Percentiles rank a stretch among this genome's conserved stretches.
phyloP scores from a whole-genome alignment of 2,797 vertebrate species.

The Euthynnus affinis region DNA sequence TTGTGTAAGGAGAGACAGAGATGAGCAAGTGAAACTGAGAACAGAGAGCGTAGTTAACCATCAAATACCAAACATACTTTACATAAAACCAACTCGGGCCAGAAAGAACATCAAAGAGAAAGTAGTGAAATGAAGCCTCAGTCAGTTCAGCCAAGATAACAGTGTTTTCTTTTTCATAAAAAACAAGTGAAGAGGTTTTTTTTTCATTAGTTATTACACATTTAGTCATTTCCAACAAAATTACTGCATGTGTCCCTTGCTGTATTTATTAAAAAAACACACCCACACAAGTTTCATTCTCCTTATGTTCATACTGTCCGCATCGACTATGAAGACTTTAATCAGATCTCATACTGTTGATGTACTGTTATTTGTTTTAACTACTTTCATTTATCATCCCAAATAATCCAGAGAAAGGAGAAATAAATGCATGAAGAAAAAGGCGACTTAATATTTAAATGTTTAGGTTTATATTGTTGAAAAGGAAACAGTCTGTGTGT shows the following conservation, averaged over 20 bases:
- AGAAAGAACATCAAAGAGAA: slow-evolving; percentile 34
- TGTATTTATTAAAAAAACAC: neutral
- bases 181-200: neutral
- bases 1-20: slow-evolving; percentile 9
- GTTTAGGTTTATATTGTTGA: neutral
- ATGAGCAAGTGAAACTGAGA: slow-evolving; percentile 58
- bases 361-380: neutral
- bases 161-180: neutral
- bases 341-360: neutral
- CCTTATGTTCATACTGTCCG: neutral
- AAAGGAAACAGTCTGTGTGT: neutral
- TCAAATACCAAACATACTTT: slow-evolving; percentile 21
- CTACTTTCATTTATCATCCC: neutral
- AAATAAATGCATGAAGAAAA: no score
- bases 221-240: neutral
- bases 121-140: slow-evolving; percentile 9
- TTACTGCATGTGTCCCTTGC: neutral
- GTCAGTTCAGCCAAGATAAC: neutral
- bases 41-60: slow-evolving; percentile 21
- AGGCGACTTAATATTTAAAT: no score
- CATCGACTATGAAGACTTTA: neutral
- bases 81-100: slow-evolving; percentile 3
- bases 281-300: neutral
- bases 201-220: neutral
- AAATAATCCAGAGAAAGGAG: neutral